Conservation (phyloP, 2,113 vertebrate genomes). For the Etia nguti region DNA sequence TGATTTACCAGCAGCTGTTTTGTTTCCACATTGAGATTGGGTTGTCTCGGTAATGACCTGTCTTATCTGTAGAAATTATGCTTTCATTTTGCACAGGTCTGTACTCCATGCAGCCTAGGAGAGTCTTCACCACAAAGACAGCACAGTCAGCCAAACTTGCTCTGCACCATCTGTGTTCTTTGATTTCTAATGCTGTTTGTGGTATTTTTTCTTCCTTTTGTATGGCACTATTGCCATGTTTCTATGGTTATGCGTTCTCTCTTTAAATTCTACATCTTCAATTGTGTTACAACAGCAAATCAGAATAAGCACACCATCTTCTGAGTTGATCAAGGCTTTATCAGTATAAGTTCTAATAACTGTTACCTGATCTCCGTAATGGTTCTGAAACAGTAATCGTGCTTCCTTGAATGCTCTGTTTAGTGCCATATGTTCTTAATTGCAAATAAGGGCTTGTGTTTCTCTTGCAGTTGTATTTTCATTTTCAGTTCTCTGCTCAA, state of each 20-base stretch:
- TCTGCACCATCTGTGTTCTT: not conserved
- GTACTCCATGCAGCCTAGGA: not conserved
- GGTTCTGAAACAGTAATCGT: not conserved
- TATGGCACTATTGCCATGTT: not conserved
- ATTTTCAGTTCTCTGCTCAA: not conserved
- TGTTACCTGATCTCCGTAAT: not conserved
- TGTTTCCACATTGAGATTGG: not conserved
- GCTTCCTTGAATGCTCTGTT: not conserved
- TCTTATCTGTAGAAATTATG: not conserved
- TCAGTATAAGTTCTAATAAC: not conserved
- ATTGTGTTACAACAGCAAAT: not conserved
- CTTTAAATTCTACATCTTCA: not conserved
- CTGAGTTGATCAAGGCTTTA: rapidly evolving
- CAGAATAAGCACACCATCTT: not conserved
- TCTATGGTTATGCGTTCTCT: not conserved
- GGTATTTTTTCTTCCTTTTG: rapidly evolving
- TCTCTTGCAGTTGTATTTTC: not conserved
- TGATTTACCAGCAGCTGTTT: not conserved
- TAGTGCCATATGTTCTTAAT: not conserved
- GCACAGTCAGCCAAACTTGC: not conserved
- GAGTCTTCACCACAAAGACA: not conserved
- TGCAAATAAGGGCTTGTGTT: not conserved
- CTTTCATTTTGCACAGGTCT: not conserved
- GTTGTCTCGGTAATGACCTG: not conserved
- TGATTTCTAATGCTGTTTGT: not conserved